Evolutionary conservation across 2,113 vertebrate species (phyloP).

Genomic region (Carlito syrichta): DNA sequence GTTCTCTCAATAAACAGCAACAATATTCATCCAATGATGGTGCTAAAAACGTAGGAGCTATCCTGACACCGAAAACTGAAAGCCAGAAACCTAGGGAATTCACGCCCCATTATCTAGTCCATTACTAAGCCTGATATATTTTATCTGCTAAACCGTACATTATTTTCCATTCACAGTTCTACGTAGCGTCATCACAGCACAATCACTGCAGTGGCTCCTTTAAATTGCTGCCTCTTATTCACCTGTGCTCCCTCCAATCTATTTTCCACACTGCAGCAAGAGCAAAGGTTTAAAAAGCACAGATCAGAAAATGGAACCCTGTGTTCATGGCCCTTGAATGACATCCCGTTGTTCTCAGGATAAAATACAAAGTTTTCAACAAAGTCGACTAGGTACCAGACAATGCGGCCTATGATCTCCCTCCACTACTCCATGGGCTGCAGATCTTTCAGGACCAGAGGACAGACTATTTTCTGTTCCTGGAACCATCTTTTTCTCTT

Average conservation of each 20-base stretch:
- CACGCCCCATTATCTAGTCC: neutral
- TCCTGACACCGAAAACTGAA: neutral
- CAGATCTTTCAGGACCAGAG: neutral
- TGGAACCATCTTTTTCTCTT: neutral
- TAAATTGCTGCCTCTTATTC: neutral
- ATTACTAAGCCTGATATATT: neutral
- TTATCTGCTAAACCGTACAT: neutral
- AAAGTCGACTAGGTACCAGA: neutral
- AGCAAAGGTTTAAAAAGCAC: neutral
- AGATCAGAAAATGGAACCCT: neutral
- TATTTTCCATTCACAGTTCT: neutral
- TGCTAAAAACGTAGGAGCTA: neutral
- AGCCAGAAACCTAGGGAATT: neutral
- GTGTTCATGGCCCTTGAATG: neutral
- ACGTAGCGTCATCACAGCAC: neutral
- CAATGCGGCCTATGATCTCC: neutral
- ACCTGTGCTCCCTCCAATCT: neutral
- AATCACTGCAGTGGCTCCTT: neutral
- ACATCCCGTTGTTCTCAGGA: neutral
- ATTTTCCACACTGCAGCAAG: neutral
- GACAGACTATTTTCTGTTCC: neutral
- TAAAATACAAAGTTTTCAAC: neutral
- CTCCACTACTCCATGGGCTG: neutral
- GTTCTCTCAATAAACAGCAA: neutral
- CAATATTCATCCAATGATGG: neutral